Percentiles rank a stretch among this genome's conserved stretches.
Conservation (phyloP, 2,113 vertebrate genomes). For the Trogon melanurus region DNA sequence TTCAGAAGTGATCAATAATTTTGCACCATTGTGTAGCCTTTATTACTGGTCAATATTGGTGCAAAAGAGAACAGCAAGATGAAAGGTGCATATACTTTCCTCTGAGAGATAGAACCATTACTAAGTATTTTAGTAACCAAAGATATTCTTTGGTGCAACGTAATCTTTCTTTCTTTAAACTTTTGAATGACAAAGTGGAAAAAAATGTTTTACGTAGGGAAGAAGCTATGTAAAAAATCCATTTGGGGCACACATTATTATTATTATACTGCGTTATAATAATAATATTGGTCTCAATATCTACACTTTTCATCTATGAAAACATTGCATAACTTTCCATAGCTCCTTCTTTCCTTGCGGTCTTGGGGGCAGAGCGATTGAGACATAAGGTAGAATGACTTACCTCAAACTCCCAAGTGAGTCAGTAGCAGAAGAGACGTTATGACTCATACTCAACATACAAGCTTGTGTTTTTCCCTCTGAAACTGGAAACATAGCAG, state of each 20-base stretch:
- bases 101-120: neutral
- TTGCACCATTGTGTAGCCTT: neutral
- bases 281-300: neutral
- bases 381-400: slow-evolving; percentile 44
- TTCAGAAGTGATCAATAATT: neutral
- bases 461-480: slow-evolving; percentile 49
- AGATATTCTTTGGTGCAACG: neutral
- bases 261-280: neutral
- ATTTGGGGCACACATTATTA: neutral
- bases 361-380: neutral
- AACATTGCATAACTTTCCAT: slow-evolving; percentile 37
- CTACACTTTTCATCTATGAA: neutral
- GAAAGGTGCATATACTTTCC: neutral
- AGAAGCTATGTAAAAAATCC: neutral
- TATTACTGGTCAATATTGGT: neutral
- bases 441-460: slow-evolving; percentile 35
- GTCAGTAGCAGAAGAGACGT: slow-evolving; percentile 37
- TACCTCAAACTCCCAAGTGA: slow-evolving; percentile 56
- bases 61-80: neutral
- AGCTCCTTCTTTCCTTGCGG: neutral
- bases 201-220: neutral
- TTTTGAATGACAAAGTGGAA: neutral
- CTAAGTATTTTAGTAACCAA: neutral
- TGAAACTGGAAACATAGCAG: slow-evolving; percentile 28
- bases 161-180: neutral